Percentiles rank a stretch among this genome's conserved stretches.
Evolutionary conservation across 2,113 vertebrate species (phyloP).

Genomic region (Callocephalon fimbriatum): DNA sequence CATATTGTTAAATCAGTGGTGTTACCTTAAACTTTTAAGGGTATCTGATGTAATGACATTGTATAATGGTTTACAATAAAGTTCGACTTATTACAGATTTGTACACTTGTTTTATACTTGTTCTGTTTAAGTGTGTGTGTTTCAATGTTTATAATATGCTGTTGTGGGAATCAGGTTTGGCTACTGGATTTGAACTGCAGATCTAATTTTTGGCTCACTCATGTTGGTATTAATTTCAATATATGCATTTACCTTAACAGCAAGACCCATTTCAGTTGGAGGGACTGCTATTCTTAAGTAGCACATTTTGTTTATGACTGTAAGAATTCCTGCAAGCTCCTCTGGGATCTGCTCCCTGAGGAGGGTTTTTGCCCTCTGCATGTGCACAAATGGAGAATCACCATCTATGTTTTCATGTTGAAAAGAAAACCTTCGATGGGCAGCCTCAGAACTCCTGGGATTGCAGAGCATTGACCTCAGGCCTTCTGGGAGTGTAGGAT

Average conservation of each 20-base stretch:
- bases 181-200: neutral
- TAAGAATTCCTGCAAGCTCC: neutral
- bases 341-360: neutral
- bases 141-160: neutral
- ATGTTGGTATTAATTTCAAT: neutral
- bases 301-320: neutral
- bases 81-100: conserved; percentile 65
- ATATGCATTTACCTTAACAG: neutral
- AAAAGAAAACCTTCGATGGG: neutral
- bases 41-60: conserved; percentile 75
- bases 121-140: neutral
- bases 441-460: neutral
- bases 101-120: neutral
- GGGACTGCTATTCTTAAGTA: rapidly evolving
- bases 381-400: neutral
- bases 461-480: neutral
- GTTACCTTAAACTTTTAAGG: conserved; percentile 64
- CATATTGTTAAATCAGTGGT: conserved; percentile 50
- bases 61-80: conserved; percentile 90
- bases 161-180: neutral
- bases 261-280: neutral
- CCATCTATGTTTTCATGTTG: neutral
- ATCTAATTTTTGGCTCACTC: neutral
- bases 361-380: neutral
- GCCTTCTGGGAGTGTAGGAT: neutral